Evolutionary conservation across 2,113 vertebrate genomes (phyloP).

Genomic region (Accipiter cooperii): DNA sequence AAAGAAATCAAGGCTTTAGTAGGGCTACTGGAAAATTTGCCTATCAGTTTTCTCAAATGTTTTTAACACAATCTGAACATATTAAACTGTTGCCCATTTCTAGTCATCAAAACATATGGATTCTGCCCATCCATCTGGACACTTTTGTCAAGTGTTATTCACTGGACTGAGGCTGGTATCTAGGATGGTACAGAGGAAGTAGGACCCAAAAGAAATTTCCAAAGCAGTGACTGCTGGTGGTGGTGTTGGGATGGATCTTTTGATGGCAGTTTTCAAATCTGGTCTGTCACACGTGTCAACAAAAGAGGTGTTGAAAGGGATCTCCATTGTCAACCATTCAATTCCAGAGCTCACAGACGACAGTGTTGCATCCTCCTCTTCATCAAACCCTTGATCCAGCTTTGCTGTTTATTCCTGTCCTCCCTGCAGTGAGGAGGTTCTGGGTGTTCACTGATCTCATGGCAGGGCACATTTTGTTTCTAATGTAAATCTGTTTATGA

Average conservation of each 20-base stretch:
- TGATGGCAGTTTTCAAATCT: neutral
- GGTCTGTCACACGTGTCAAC: neutral
- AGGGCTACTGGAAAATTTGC: neutral
- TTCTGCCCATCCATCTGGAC: neutral
- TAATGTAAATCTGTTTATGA: neutral
- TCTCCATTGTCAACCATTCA: neutral
- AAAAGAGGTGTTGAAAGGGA: neutral
- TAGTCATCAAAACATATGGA: neutral
- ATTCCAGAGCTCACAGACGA: neutral
- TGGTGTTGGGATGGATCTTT: neutral
- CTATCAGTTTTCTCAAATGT: neutral
- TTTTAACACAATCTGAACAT: neutral
- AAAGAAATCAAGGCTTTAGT: neutral
- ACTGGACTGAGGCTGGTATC: neutral
- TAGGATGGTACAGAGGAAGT: neutral
- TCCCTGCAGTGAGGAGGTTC: rapidly evolving
- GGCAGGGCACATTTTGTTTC: neutral
- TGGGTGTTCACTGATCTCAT: neutral
- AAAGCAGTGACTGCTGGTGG: neutral
- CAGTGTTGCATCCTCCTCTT: neutral
- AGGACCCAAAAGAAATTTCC: neutral
- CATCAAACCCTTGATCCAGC: neutral
- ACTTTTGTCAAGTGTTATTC: neutral
- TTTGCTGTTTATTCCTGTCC: neutral
- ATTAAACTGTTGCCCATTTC: neutral